These are phyloP conservation scores for Reticulitermes speratus DNA, from an alignment of 1,140 invertebrate genomes.

Conservation along the genomic window DNA sequence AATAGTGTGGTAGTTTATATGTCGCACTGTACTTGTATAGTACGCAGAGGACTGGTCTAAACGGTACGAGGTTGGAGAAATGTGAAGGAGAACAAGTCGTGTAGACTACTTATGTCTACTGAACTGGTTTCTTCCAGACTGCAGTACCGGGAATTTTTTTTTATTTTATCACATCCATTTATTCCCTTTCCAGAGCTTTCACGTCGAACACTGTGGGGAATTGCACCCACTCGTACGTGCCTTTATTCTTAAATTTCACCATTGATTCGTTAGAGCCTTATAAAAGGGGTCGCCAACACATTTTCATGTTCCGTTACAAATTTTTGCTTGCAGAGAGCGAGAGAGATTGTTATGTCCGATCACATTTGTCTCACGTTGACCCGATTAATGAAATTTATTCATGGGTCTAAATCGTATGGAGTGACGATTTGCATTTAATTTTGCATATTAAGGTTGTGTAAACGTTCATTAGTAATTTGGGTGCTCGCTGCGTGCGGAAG, in stretches of 20 bases:
- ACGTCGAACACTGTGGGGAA: neutral
- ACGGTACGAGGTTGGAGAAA: neutral
- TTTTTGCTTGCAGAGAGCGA: neutral
- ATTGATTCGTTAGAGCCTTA: neutral
- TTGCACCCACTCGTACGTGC: neutral
- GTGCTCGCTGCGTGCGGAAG: too few relatives aligned
- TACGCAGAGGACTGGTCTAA: neutral
- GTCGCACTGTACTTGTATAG: neutral
- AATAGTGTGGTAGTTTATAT: neutral
- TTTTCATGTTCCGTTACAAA: neutral
- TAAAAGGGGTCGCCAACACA: neutral
- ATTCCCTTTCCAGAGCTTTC: neutral
- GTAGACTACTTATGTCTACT: neutral
- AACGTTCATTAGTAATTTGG: too few relatives aligned
- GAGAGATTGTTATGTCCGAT: neutral
- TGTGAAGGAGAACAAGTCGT: constrained; percentile 10
- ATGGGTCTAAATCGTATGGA: too few relatives aligned
- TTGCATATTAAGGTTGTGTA: too few relatives aligned
- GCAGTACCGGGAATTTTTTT: too few relatives aligned
- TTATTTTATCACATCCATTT: neutral
- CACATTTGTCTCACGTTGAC: neutral
- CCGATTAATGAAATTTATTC: neutral
- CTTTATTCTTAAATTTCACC: neutral
- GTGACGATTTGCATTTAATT: too few relatives aligned
- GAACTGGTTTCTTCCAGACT: neutral